A percentile compares a stretch with the other conserved stretches of the same genome.
These are phyloP conservation scores for Epinephelus awoara DNA, from an alignment of 2,797 vertebrate species.

Conservation along the genomic window DNA sequence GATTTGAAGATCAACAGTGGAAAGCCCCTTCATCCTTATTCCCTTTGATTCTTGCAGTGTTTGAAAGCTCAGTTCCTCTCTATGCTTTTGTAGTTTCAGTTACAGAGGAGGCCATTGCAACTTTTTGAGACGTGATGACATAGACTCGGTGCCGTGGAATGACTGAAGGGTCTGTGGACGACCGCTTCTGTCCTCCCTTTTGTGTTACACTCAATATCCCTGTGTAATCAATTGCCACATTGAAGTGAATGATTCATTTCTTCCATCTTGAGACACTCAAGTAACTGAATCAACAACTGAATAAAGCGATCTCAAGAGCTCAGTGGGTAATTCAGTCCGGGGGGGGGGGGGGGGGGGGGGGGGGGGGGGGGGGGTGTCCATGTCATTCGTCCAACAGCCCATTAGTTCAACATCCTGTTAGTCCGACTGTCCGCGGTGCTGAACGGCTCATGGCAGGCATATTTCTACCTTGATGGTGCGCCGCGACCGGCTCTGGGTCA, in stretches of 20 bases:
- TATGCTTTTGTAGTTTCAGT: slow-evolving; percentile 25
- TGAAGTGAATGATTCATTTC: neutral
- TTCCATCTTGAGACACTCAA: neutral
- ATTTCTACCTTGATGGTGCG: too few species aligned
- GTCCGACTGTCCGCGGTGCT: too few species aligned
- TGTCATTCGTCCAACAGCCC: too few species aligned
- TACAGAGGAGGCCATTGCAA: neutral
- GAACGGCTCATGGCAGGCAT: too few species aligned
- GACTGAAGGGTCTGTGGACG: neutral
- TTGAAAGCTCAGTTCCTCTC: slow-evolving; percentile 11
- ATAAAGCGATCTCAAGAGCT: too few species aligned
- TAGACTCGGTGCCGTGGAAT: neutral
- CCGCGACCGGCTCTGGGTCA: too few species aligned
- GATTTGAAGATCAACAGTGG: slow-evolving; percentile 40
- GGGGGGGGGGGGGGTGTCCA: too few species aligned
- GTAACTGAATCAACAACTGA: neutral
- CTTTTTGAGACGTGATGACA: neutral
- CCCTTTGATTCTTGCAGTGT: slow-evolving; percentile 40
- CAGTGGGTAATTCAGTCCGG: too few species aligned
- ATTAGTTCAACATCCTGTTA: too few species aligned
- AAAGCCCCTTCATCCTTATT: slow-evolving; percentile 28
- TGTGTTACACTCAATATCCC: neutral
- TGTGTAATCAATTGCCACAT: neutral
- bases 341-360: too few species aligned
- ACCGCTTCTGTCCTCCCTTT: neutral